Base-by-base conservation (phyloP, 2,888 invertebrate genomes). In the Electrophaes corylata region DNA sequence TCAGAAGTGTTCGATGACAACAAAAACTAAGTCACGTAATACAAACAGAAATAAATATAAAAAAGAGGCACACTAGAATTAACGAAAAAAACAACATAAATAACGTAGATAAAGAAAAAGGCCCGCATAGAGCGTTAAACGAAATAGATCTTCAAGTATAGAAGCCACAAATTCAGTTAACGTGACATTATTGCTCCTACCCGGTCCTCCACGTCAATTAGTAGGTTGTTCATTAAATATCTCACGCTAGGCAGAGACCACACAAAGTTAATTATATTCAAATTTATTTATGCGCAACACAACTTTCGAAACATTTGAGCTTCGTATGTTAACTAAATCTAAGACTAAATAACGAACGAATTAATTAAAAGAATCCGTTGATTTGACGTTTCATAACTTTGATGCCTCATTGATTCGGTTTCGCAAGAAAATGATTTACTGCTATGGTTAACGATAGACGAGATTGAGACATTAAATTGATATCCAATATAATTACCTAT, bases 201-300 rank as follows among this genome's bases (percentile, higher is more conserved):
- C 71, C 70, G 70, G 72, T 73, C 67, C 69, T 66, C 62, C 72
- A 58, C 65, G 84, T 84, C 83, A 85, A 85, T 85, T 84, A 85
- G 83, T 75, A 78, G 72, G 61, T 75, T 70, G 69, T 78, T 71
- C 65, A 69, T 75, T 75, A 74, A 67, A 73, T 68, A 61, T 63
- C 64, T 60, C 58, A 58, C 62, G 62, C 59, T 57, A 62, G 57
- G 65, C 65, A 29, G 56, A 56, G 76, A 73, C 72, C 69, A 75
- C 72, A 75, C 69, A 67, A 60, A 66, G 40, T 60, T 56, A 69
- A 64, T 65, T 59, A 65, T 66, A 72, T 64, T 62, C 29, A 58
- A 66, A 64, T 66, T 54, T 62, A 64, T 66, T 65, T 67, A 64
- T 52, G 60, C 53, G 33, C 61, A 58, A 62, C 56, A 58, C 44